Evolutionary conservation across 2,888 invertebrate genomes (phyloP).

Genomic region (Andrena fulva): DNA sequence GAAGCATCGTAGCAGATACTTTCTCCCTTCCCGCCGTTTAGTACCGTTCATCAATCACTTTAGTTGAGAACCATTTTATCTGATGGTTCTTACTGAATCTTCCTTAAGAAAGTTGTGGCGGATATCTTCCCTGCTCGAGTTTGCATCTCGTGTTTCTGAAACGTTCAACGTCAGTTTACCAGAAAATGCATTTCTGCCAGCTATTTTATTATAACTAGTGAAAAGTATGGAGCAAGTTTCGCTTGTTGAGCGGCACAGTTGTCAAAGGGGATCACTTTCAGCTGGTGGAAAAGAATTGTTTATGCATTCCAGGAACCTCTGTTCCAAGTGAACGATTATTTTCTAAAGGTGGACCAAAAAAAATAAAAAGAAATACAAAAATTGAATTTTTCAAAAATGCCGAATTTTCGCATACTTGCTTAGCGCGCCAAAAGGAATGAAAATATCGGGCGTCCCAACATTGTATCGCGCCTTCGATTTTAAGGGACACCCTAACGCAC

Average conservation of each 20-base stretch:
- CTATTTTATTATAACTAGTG: neutral
- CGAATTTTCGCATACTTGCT: too few species aligned
- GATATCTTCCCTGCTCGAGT: constrained; percentile 9
- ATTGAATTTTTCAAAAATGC: too few species aligned
- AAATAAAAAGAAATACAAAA: too few species aligned
- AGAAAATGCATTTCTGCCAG: neutral
- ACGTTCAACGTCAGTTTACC: neutral
- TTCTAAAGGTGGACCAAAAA: too few species aligned
- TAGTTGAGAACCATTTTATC: constrained; percentile 7
- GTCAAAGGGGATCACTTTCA: too few species aligned
- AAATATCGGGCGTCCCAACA: too few species aligned
- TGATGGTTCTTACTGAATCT: neutral
- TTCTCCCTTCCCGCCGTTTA: constrained; percentile 26
- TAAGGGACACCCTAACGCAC: too few species aligned
- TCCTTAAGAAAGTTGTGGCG: constrained; percentile 11
- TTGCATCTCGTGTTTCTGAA: neutral
- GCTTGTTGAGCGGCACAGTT: constrained; percentile 3
- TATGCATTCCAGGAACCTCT: too few species aligned
- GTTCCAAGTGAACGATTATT: too few species aligned
- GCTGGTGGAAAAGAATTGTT: too few species aligned
- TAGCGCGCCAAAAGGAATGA: too few species aligned
- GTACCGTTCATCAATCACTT: constrained; percentile 47
- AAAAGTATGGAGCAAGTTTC: neutral
- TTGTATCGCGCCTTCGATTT: too few species aligned
- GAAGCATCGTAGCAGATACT: neutral